Evolutionary conservation across 2,797 vertebrate genomes (phyloP), one percentile per base, ranked within the genome.

Genomic region (Brachymystax lenok): DNA sequence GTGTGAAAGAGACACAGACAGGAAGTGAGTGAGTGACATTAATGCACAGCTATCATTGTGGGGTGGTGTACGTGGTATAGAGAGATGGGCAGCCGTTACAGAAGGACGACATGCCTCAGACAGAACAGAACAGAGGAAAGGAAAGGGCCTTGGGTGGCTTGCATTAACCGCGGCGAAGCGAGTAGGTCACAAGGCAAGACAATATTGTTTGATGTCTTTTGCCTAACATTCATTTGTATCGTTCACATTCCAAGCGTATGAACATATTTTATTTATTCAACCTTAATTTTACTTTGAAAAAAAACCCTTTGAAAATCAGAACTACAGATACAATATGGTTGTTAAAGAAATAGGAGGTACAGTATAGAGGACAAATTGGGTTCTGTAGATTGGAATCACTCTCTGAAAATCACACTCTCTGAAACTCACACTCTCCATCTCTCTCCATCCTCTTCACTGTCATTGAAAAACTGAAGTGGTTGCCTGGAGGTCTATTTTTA

Each of bases 31-130:
- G 88, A 88, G 80, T 71, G 69, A 59, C 69, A 88, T 89, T 91
- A 91, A 91, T 90, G 85, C 83, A 86, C 82, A 87, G 85, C 87
- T 90, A 88, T 92, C 86, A 85, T 79, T 78, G 89, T 81, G 86
- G 86, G 88, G 21, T 75, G 70, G 75, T 84, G 84, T 86, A 86
- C 86, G 83, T 86, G 84, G 69, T 75, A 73, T 73, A 74, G 59
- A 71, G 73, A 79, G 52, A 79, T 51, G 82, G 82, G 73, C 86
- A 83, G 86, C 80, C 82, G 79, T 61, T 61, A 61, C 56, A 82
- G 70, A 51, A 76, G 79, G 80, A 88, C 81, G 80, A 83, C 77
- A 5, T 50, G 78, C 81, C 77, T 87, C 72, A 79, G 63, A 80
- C 27, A 1, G 87, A 84, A 51, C n/a, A 64, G 82, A 86, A 80